These are phyloP conservation scores for Channa striata DNA, from an alignment of 2,797 vertebrate species.

Conservation along the genomic window DNA sequence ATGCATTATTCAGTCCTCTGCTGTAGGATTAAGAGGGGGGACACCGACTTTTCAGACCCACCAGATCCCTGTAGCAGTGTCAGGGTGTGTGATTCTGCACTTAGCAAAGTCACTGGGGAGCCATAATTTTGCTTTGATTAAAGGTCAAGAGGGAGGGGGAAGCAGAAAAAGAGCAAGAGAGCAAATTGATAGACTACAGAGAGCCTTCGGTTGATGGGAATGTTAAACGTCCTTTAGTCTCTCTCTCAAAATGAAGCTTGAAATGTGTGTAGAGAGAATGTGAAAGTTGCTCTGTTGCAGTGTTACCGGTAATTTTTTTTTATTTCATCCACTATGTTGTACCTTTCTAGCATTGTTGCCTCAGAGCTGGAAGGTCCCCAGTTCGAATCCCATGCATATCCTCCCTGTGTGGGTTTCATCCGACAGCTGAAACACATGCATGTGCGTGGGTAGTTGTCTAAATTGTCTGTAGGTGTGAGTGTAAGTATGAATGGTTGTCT, in stretches of 20 bases:
- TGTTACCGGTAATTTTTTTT: no score
- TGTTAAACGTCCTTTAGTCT: constrained; percentile 32
- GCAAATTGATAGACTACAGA: constrained; percentile 48
- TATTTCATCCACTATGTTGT: no score
- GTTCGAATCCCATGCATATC: no score
- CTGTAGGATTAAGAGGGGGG: constrained; percentile 52
- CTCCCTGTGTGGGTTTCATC: no score
- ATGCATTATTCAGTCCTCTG: constrained; percentile 58
- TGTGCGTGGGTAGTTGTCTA: no score
- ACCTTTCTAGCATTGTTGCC: no score
- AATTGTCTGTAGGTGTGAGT: no score
- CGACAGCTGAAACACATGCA: no score
- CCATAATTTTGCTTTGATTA: constrained; percentile 64
- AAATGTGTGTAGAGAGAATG: neutral
- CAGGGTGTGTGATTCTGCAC: constrained; percentile 47
- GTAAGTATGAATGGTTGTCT: no score
- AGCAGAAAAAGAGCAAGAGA: constrained; percentile 23
- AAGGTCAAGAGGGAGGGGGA: constrained; percentile 66
- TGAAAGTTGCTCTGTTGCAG: no score
- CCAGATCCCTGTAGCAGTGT: constrained; percentile 48
- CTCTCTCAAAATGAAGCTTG: constrained; percentile 17
- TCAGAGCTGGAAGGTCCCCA: no score
- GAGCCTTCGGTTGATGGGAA: constrained; percentile 44
- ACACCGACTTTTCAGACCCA: constrained; percentile 38
- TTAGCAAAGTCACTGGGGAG: constrained; percentile 56